Base-by-base conservation (phyloP, 53 echinoderm and acorn worm species). In the Echinarachnius parma region DNA sequence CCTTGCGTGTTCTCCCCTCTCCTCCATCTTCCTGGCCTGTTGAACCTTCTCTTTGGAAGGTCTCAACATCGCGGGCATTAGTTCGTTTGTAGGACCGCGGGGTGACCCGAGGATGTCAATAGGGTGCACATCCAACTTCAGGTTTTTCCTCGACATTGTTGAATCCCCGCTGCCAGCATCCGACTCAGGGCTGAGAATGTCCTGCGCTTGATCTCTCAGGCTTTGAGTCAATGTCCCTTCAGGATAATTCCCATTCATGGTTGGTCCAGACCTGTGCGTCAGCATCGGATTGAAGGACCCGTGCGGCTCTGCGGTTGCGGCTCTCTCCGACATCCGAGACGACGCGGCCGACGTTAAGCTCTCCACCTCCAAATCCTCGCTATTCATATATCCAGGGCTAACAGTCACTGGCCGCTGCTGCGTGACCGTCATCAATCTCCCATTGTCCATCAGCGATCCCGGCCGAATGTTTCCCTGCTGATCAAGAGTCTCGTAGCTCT, bases 351-450 rank as follows among this genome's bases (percentile, higher is more conserved):
- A 87, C 19, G 95, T 94, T 37, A 94, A 60, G 33, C 91, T 84
- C 32, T 91, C 87, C 11, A 94, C 87, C 61, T 94, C 95, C 44
- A 87, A 22, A 49, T 94, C 95, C 34, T 84, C 88, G 9, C 84
- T 87, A 30, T 85, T 83, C 15, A 65, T 31, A 15, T 64, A 36
- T 15, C 66, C 66, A 4, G 44, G 44, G 30, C 44, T 30, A n/a
- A n/a, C n/a, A 21, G 79, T 78, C 18, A 66, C 56, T 15, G 53
- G 79, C 28, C 59, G 66, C 14, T 53, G 53, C 9, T 66, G 65
- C 28, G 57, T 64, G 20, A 56, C 24, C 26, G 74, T 72, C 74
- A 72, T 72, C 34, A 72, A 16, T 57, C 57, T 39, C 11, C 52
- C 68, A 46, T 66, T 16, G 26, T 33, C 28, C 0, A 46, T 15